Percentiles rank a stretch among this genome's conserved stretches.
phyloP scores from a whole-genome alignment of 2,888 invertebrate genomes.

The Leucania comma region DNA sequence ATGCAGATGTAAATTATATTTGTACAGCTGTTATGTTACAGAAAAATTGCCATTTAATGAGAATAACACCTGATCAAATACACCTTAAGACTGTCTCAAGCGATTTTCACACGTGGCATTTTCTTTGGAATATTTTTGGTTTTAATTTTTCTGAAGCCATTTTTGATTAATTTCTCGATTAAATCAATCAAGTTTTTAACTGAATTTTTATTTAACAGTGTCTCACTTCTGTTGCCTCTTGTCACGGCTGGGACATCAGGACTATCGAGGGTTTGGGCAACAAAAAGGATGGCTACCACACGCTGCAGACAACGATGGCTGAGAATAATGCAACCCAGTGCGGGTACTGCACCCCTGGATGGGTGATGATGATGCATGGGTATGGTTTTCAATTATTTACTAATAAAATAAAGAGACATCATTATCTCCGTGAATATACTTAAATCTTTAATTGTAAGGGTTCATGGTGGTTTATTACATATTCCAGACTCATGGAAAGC shows the following conservation, averaged over 20 bases:
- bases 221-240: constrained; percentile 86
- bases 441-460: too few relatives aligned
- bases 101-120: too few relatives aligned
- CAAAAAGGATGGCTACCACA: constrained; percentile 91
- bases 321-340: constrained; percentile 92
- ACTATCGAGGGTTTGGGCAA: constrained; percentile 93
- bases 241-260: constrained; percentile 92
- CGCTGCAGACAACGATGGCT: constrained; percentile 91
- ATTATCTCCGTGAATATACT: too few relatives aligned
- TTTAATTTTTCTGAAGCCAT: too few relatives aligned
- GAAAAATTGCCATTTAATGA: too few relatives aligned
- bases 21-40: too few relatives aligned
- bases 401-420: too few relatives aligned
- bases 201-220: background rate
- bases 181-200: background rate
- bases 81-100: too few relatives aligned
- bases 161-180: background rate
- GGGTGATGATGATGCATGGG: constrained; percentile 81
- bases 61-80: too few relatives aligned
- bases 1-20: too few relatives aligned
- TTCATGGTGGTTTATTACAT: too few relatives aligned
- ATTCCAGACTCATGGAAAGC: constrained; percentile 62
- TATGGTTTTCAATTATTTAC: constrained; percentile 47
- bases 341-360: constrained; percentile 91
- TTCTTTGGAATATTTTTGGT: too few relatives aligned